Evolutionary conservation across 2,888 invertebrate genomes (phyloP).

Genomic region (Pammene fasciana): DNA sequence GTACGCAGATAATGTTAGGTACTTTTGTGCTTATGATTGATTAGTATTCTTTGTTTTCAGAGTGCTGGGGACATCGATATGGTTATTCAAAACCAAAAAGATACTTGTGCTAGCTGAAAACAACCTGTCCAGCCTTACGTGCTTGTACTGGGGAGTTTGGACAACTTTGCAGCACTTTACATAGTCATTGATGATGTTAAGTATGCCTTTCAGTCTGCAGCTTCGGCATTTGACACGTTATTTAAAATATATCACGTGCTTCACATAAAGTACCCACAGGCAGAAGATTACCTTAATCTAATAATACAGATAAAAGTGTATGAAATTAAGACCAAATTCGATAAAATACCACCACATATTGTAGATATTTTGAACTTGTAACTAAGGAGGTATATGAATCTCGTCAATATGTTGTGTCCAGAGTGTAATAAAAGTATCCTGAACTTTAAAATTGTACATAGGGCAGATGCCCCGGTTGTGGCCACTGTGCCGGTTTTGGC

Average conservation of each 20-base stretch:
- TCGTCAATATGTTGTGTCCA: too few species aligned
- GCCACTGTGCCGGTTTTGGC: too few species aligned
- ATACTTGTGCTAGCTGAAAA: not conserved
- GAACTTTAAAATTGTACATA: too few species aligned
- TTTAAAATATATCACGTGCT: slow-evolving; percentile 16
- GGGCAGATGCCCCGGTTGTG: too few species aligned
- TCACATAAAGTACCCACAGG: not conserved
- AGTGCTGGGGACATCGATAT: slow-evolving; percentile 9
- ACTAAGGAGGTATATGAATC: too few species aligned
- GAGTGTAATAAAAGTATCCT: too few species aligned
- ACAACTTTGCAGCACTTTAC: not conserved
- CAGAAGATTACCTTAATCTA: not conserved
- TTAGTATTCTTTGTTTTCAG: slow-evolving; percentile 2
- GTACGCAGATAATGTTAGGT: not conserved
- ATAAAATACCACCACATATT: not conserved
- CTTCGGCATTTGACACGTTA: slow-evolving; percentile 7
- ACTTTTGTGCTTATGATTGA: not conserved
- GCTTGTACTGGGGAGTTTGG: not conserved
- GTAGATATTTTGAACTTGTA: not conserved
- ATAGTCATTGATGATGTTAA: slow-evolving; percentile 11
- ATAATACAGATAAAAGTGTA: slow-evolving; percentile 10
- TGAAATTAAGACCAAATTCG: not conserved
- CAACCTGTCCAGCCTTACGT: slow-evolving; percentile 6
- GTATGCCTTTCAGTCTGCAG: not conserved
- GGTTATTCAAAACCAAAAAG: not conserved